Evolutionary conservation across 2,888 invertebrate genomes (phyloP), one percentile per base, ranked within the genome.

Genomic region (Lepas anatifera): DNA sequence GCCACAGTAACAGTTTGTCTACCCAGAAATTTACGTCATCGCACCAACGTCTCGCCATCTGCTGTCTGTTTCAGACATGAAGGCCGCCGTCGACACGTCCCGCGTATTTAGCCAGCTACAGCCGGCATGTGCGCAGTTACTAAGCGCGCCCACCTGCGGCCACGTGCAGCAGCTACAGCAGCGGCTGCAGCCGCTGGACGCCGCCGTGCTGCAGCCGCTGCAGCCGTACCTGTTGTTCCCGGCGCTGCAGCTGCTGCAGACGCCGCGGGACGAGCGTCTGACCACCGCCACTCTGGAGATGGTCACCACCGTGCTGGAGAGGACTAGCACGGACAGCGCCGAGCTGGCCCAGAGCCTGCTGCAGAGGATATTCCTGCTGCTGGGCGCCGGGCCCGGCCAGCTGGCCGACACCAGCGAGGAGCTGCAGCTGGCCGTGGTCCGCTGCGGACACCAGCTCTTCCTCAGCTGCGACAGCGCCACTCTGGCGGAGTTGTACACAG

Each of bases 401-500:
- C 58, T 32, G 58, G 18, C 32, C 18, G 8, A 27, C 22, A 7
- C 18, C 32, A 58, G 58, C 18, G 58, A 58, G 58, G 58, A 58
- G 32, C 58, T 58, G 58, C 58, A 32, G 6, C 32, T 58, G 32
- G 58, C 58, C 18, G 58, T 25, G 29, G 32, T 32, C 16, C 58
- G 58, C 58, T 58, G 58, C 27, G 58, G 58, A 29, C 29, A 29
- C 32, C 32, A 29, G 32, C 58, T 58, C 32, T 11, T 58, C 32
- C 58, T 32, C 32, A 58, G 58, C 58, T 58, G 58, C 58, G 13
- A 83, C 83, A 3, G 85, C 84, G 74, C 85, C 85, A 43, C 85
- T 85, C 69, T 84, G 80, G 78, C 87, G 87, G 75, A 84, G 81
- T 1, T 86, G 85, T 52, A 86, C 77, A 73, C 86, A 86, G 77